These are phyloP conservation scores for Festucalex cinctus DNA, from an alignment of 2,113 vertebrate genomes.

Conservation along the genomic window DNA sequence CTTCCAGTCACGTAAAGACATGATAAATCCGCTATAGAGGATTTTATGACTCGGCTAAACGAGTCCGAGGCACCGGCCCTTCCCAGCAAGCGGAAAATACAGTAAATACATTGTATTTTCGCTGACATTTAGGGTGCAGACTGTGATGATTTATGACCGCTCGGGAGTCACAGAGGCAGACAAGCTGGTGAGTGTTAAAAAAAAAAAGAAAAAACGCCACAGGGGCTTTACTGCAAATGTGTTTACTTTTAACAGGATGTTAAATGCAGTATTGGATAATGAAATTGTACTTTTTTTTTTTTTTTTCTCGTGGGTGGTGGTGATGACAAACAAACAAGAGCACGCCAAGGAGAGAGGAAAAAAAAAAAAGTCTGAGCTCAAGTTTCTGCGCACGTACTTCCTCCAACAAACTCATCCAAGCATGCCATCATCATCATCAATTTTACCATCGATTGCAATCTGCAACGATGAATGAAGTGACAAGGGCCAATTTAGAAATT, in stretches of 20 bases:
- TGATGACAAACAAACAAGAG: too few species aligned
- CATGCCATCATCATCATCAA: slow-evolving; percentile 1
- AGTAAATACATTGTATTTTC: neutral
- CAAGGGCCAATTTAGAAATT: neutral
- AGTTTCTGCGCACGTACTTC: neutral
- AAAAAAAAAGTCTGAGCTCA: neutral
- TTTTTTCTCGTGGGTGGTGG: neutral
- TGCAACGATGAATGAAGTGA: neutral
- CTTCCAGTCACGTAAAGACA: neutral
- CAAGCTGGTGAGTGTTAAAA: neutral
- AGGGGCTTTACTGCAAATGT: neutral
- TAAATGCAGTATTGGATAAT: neutral
- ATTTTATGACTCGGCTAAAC: neutral
- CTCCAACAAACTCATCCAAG: neutral
- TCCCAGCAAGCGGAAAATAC: neutral
- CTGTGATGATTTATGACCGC: neutral
- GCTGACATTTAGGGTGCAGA: neutral
- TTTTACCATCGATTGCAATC: neutral
- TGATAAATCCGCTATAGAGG: neutral
- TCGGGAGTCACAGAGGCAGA: neutral
- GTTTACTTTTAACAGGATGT: neutral
- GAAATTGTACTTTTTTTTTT: neutral
- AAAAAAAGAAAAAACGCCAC: neutral
- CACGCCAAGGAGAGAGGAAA: neutral
- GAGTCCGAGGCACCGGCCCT: neutral